Conservation (phyloP, 2,113 vertebrate genomes). For the Amphiprion ocellaris region DNA sequence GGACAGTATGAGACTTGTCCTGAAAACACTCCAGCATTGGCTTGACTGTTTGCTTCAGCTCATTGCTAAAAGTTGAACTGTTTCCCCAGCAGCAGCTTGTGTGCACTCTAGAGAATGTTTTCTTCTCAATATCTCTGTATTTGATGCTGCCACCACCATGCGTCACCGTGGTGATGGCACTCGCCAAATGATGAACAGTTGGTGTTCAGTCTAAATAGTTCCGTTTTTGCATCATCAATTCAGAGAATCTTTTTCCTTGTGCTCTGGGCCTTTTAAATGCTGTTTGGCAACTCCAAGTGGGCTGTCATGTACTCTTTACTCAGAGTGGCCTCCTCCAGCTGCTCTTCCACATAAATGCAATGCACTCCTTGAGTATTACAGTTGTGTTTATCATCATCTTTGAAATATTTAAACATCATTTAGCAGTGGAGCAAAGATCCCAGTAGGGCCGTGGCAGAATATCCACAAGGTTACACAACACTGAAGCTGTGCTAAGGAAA, state of each 20-base stretch:
- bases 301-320: background rate
- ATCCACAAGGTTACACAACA: background rate
- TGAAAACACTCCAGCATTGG: background rate
- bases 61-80: too few relatives aligned
- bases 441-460: background rate
- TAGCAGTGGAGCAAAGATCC: slow-evolving; percentile 4
- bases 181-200: background rate
- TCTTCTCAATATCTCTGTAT: background rate
- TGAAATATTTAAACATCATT: slow-evolving; percentile 10
- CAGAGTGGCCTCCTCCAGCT: background rate
- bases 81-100: too few relatives aligned
- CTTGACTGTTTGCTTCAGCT: background rate
- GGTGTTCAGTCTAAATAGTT: too few relatives aligned
- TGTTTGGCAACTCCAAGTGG: background rate
- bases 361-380: background rate
- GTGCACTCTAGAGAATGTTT: background rate
- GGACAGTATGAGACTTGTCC: background rate
- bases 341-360: background rate
- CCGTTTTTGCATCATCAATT: too few relatives aligned
- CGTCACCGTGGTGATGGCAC: background rate
- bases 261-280: background rate
- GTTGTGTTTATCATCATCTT: background rate
- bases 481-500: slow-evolving; percentile 3
- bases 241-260: too few relatives aligned
- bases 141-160: background rate